Evolutionary conservation across 2,888 invertebrate genomes (phyloP), one percentile per base, ranked within the genome.

Genomic region (Cryptosula pallasiana): DNA sequence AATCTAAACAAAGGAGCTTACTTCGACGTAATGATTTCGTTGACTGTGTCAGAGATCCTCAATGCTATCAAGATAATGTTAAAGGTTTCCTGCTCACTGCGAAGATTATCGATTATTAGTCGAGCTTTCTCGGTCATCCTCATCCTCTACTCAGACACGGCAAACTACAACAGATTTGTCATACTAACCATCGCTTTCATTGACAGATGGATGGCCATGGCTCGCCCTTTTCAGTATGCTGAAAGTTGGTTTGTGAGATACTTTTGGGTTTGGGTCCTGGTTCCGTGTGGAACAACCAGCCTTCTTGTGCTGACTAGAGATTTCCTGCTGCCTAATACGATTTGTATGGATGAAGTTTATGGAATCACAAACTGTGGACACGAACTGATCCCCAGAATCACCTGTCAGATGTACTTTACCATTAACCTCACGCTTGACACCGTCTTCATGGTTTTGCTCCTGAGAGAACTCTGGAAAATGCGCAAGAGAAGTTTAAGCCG

Each of bases 171-270:
- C 57, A 13, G 57, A 57, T 57, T 57, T 57, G 57, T 57, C n/a
- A 25, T 57, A 5, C 57, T 57, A 9, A 57, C 57, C 25, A 5
- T 57, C 5, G 57, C 57, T n/a, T 57, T 57, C 57, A 23, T 57
- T 57, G 57, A 57, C n/a, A 13, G 57, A 57, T 57, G 57, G 57
- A 23, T 57, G 20, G 20, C 57, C n/a, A 5, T 57, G n/a, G 57
- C 57, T 16, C 20, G 57, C 5, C n/a, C 57, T 57, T 25, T 57
- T 25, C n/a, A 57, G 25, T 57, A 57, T 25, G 25, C 20, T 5
- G 57, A 57, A 25, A 25, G 57, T 57, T 25, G 5, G 5, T 57
- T 57, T 23, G 25, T n/a, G n/a, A 57, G 57, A 57, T 25, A 5
- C 57, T 57, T 57, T 57, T 57, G 57, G 57, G 25, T 57, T 9